Evolutionary conservation across 2,888 invertebrate genomes (phyloP).

Genomic region (Ethmia dodecea): DNA sequence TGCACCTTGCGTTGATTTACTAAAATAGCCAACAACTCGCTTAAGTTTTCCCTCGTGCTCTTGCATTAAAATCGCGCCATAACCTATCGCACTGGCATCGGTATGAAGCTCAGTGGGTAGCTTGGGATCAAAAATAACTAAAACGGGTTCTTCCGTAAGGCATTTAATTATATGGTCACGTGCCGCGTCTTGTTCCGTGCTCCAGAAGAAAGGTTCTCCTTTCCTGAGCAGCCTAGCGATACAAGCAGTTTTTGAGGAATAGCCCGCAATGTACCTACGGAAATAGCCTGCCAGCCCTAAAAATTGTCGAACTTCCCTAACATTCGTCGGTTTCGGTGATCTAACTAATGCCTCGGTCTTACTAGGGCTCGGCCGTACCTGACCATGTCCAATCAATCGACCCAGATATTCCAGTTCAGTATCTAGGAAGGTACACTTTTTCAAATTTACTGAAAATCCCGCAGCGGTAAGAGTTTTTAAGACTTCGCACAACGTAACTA

Average conservation of each 20-base stretch:
- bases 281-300: conserved; percentile 1
- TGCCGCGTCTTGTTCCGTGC: neutral
- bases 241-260: neutral
- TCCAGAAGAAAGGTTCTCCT: neutral
- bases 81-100: conserved; percentile 1
- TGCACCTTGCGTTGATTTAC: neutral
- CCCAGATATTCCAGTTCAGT: too few species aligned
- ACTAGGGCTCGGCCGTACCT: conserved; percentile 1
- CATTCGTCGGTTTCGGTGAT: neutral
- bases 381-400: too few species aligned
- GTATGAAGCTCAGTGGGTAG: conserved; percentile 1
- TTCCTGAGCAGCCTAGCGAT: conserved; percentile 1
- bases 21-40: conserved; percentile 1
- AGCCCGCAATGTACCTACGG: conserved; percentile 3
- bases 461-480: neutral
- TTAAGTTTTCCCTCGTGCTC: neutral
- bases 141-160: neutral
- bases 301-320: conserved; percentile 1
- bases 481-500: neutral
- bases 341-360: neutral
- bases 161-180: neutral
- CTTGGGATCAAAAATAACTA: neutral
- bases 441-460: conserved; percentile 1
- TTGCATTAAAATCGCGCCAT: conserved; percentile 4
- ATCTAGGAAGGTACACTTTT: conserved; percentile 3